Evolutionary conservation across 2,888 invertebrate genomes (phyloP).

Genomic region (Leucophenga maculata): DNA sequence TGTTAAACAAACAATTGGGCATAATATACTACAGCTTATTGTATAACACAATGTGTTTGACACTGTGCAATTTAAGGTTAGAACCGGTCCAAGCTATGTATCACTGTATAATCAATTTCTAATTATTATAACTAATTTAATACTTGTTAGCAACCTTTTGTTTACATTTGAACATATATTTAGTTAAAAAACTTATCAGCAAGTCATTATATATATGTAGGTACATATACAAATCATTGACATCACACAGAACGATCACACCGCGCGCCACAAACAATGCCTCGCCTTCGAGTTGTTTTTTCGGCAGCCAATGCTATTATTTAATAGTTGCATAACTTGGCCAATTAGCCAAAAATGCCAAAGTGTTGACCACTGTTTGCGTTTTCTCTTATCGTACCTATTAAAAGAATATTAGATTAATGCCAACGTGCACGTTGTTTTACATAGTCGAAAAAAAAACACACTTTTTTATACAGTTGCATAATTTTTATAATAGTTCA

Average conservation of each 20-base stretch:
- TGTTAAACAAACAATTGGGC: background rate
- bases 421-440: background rate
- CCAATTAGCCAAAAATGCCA: slow-evolving; percentile 21
- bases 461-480: slow-evolving; percentile 37
- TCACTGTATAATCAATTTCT: background rate
- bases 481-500: background rate
- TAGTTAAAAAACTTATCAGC: too few relatives aligned
- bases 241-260: background rate
- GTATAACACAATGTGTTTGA: slow-evolving; percentile 6
- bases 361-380: slow-evolving; percentile 26
- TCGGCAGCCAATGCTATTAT: slow-evolving; percentile 33
- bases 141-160: too few relatives aligned
- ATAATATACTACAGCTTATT: background rate
- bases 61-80: background rate
- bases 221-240: background rate
- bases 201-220: too few relatives aligned
- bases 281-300: background rate
- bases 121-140: too few relatives aligned
- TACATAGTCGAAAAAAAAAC: background rate
- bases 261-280: slow-evolving; percentile 14
- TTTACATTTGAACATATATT: too few relatives aligned
- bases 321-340: slow-evolving; percentile 60
- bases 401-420: background rate
- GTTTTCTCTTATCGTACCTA: slow-evolving; percentile 10
- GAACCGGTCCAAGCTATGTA: background rate